Evolutionary conservation across 2,113 vertebrate species (phyloP).

Genomic region (Mustelus asterias): DNA sequence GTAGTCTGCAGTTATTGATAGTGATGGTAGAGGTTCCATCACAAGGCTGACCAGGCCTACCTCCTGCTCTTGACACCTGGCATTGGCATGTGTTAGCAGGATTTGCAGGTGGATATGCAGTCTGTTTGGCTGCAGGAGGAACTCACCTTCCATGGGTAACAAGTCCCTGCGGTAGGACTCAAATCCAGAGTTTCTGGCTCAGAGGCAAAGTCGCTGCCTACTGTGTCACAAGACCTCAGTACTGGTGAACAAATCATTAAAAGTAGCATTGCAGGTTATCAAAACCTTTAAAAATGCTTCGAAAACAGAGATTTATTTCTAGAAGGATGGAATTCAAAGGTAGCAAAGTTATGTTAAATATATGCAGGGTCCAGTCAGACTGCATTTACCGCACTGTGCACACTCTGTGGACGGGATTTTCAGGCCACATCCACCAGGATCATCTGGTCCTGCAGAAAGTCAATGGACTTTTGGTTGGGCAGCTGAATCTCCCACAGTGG

Average conservation of each 20-base stretch:
- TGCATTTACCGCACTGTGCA: neutral
- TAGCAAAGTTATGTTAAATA: too few relatives aligned
- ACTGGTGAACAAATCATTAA: neutral
- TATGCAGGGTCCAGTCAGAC: neutral
- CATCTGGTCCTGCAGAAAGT: too few relatives aligned
- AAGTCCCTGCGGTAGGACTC: neutral
- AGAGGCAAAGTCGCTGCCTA: neutral
- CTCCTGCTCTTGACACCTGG: neutral
- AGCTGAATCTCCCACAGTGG: too few relatives aligned
- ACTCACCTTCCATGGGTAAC: neutral
- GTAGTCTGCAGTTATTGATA: neutral
- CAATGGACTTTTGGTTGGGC: too few relatives aligned
- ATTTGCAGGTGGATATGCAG: neutral
- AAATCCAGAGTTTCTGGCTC: neutral
- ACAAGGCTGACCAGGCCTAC: neutral
- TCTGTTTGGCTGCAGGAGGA: neutral
- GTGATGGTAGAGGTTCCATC: neutral
- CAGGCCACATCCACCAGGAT: too few relatives aligned
- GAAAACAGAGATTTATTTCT: too few relatives aligned
- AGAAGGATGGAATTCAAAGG: too few relatives aligned
- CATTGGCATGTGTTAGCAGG: neutral
- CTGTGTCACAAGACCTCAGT: neutral
- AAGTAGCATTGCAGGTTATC: too few relatives aligned
- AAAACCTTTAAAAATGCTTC: too few relatives aligned
- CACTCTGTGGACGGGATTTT: neutral